These are phyloP conservation scores for Mobula hypostoma DNA, from an alignment of 2,113 vertebrate species.

Conservation along the genomic window DNA sequence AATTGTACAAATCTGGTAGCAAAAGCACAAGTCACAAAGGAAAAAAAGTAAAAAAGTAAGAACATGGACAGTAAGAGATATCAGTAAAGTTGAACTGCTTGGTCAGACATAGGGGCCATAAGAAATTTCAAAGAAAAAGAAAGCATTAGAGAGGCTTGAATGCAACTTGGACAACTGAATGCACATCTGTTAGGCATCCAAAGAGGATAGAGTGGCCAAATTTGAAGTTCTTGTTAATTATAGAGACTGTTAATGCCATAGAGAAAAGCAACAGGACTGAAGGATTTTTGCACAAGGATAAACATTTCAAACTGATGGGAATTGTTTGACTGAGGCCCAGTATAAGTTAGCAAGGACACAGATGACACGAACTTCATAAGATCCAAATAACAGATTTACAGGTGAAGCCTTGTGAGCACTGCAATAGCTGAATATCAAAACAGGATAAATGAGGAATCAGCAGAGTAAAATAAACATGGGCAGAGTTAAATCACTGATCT, in stretches of 20 bases:
- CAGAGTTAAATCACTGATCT: neutral
- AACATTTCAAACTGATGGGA: neutral
- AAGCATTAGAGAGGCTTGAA: neutral
- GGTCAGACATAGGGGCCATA: neutral
- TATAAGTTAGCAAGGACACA: neutral
- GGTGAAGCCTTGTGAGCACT: neutral
- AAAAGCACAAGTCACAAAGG: neutral
- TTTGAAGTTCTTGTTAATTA: neutral
- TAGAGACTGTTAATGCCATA: neutral
- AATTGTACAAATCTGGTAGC: neutral
- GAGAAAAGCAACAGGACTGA: neutral
- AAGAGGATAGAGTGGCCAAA: neutral
- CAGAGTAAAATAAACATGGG: neutral
- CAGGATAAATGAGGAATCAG: neutral
- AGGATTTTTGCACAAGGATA: neutral
- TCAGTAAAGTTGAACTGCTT: neutral
- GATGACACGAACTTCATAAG: neutral
- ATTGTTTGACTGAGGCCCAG: neutral
- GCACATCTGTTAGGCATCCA: neutral
- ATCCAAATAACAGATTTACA: neutral
- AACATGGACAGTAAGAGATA: neutral
- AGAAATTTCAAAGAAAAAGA: neutral
- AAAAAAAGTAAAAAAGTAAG: neutral
- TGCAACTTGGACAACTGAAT: neutral
- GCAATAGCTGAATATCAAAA: neutral